Percentiles rank a stretch among this genome's conserved stretches.
Conservation (phyloP, 2,113 vertebrate species). For the Rhea pennata region DNA sequence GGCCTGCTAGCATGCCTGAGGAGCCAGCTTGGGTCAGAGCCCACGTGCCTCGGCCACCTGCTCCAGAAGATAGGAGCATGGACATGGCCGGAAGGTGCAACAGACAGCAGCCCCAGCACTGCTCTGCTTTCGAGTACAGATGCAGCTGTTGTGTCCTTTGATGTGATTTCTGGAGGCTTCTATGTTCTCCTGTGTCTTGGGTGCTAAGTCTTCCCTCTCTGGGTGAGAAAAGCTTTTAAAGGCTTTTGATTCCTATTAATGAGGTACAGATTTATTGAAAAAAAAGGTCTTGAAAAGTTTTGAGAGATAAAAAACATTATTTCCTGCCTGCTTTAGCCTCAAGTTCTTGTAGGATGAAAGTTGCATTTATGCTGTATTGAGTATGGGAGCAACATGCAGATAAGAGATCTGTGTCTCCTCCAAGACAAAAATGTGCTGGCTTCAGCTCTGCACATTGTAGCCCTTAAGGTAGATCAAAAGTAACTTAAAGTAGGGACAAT, state of each 20-base stretch:
- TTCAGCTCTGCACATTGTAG: neutral
- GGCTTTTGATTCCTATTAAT: conserved; percentile 12
- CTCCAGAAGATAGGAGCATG: neutral
- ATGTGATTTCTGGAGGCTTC: neutral
- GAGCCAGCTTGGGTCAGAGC: neutral
- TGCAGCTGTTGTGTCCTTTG: neutral
- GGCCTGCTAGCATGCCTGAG: neutral
- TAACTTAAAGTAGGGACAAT: neutral
- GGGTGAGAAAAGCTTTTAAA: neutral
- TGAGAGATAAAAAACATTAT: neutral
- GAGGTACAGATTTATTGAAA: neutral
- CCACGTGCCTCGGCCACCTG: neutral
- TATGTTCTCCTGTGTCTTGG: neutral
- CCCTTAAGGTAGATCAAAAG: neutral
- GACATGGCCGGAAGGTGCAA: neutral
- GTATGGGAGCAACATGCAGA: neutral
- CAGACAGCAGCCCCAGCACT: neutral
- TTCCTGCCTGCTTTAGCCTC: conserved; percentile 35
- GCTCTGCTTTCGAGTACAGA: neutral
- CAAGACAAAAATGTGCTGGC: neutral
- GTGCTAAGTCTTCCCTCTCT: neutral
- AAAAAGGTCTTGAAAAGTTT: neutral
- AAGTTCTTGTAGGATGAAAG: conserved; percentile 25
- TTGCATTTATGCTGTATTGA: neutral
- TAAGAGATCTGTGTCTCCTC: conserved; percentile 18